These are phyloP conservation scores for Columba livia DNA, from an alignment of 2,113 vertebrate genomes.

Conservation along the genomic window DNA sequence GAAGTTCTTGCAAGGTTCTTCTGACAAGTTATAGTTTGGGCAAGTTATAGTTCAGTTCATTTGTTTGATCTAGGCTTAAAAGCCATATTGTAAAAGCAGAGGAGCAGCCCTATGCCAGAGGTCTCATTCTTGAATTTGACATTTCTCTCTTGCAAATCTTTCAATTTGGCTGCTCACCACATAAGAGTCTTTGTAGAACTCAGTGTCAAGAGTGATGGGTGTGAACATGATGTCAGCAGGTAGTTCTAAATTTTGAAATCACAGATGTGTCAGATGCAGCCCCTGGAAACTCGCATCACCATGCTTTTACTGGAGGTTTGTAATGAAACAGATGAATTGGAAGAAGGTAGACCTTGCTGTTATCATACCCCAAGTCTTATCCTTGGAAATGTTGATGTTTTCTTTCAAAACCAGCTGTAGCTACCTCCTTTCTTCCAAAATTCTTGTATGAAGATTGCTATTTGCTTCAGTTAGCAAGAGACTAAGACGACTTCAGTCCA, in stretches of 20 bases:
- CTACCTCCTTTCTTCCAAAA: neutral
- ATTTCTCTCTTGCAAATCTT: neutral
- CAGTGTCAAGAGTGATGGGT: neutral
- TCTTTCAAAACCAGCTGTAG: neutral
- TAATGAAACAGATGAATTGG: neutral
- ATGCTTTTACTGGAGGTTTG: neutral
- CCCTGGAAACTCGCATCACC: neutral
- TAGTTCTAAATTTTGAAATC: neutral
- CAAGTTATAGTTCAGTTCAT: neutral
- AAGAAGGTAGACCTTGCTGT: neutral
- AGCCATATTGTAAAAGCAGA: neutral
- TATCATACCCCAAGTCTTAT: neutral
- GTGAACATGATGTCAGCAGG: rapidly evolving
- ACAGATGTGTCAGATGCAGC: neutral
- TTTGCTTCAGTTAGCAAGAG: neutral
- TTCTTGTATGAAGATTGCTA: neutral
- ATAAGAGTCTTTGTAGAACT: neutral
- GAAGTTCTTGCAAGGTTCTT: neutral
- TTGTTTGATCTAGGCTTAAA: neutral
- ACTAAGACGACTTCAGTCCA: rapidly evolving
- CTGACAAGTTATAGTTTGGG: neutral
- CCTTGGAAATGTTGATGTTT: neutral
- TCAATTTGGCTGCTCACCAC: neutral
- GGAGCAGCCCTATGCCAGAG: neutral
- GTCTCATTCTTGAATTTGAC: neutral